Evolutionary conservation across 2,888 invertebrate species (phyloP), one percentile per base, ranked within the genome.

Genomic region (Gymnosoma rotundatum): DNA sequence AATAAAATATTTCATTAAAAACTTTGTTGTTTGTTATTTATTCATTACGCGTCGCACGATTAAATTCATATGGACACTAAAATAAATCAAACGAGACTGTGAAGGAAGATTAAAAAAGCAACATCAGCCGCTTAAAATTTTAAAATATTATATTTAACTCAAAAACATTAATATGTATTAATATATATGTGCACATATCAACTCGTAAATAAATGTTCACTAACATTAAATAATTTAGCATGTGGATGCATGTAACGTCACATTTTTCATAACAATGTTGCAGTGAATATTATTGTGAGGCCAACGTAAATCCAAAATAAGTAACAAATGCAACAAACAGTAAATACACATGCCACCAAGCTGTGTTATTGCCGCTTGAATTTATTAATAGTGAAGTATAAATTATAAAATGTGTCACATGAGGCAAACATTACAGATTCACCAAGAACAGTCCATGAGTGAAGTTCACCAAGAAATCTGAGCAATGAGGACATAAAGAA

Each of bases 21-120:
- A 61, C 52, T 61, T 52, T 74, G 70, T 25, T 25, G 25, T 25
- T 25, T 4, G 25, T 64, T 75, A 38, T 9, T 10, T 9, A 70
- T 81, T 81, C 64, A 75, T 75, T 81, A 75, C 70, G 64, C 64
- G 66, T 45, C 64, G 81, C 81, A 81, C 81, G 81, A 81, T 81
- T 81, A 72, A 66, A 64, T 64, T 75, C 75, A 81, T 81, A 81
- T 81, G 75, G 56, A 64, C 20, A 50, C 75, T 48, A 50, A 50
- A 63, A 61, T 42, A 56, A 54, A 21, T 21, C 20, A 32, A 73
- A 36, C 18, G 14, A 63, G 63, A 18, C 42, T 42, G 20, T n/a
- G 18, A 58, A 58, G 48, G 18, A 74, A 42, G 20, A 64, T 9
- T 18, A 20, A 52, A 9, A 9, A 9, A 9, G 18, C 50, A 52